phyloP scores from a whole-genome alignment of 2,797 vertebrate species.

The Molossus alvarezi region DNA sequence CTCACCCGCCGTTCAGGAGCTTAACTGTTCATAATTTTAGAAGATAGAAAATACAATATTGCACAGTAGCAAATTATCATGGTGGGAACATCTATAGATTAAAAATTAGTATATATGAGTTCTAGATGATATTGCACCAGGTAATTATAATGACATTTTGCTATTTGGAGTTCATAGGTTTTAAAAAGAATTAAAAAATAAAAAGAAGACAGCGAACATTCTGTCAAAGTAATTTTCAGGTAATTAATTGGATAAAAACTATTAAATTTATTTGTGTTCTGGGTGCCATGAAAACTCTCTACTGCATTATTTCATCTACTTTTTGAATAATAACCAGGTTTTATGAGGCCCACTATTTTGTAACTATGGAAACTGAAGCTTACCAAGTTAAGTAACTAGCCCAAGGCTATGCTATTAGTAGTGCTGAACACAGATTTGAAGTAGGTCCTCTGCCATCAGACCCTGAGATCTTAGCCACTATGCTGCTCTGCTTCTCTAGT shows the following conservation, averaged over 20 bases:
- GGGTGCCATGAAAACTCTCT: background rate
- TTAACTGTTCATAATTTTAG: background rate
- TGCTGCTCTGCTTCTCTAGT: background rate
- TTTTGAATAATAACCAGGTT: background rate
- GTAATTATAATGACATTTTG: background rate
- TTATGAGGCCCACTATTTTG: background rate
- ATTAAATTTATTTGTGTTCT: background rate
- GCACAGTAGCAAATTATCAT: background rate
- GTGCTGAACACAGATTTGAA: background rate
- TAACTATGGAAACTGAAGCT: background rate
- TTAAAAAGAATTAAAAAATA: background rate
- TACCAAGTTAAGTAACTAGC: background rate
- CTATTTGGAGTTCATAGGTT: background rate
- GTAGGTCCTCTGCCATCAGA: background rate
- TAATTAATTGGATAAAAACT: conserved; percentile 13
- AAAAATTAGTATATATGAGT: background rate
- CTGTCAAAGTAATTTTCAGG: background rate
- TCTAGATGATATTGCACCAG: background rate
- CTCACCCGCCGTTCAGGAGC: too few relatives aligned
- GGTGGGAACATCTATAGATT: background rate
- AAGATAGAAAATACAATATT: background rate
- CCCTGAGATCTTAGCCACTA: background rate
- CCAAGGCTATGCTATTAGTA: background rate
- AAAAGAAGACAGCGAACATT: background rate
- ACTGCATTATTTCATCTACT: background rate